Evolutionary conservation across 2,888 invertebrate genomes (phyloP).

Genomic region (Cartodere bifasciata): DNA sequence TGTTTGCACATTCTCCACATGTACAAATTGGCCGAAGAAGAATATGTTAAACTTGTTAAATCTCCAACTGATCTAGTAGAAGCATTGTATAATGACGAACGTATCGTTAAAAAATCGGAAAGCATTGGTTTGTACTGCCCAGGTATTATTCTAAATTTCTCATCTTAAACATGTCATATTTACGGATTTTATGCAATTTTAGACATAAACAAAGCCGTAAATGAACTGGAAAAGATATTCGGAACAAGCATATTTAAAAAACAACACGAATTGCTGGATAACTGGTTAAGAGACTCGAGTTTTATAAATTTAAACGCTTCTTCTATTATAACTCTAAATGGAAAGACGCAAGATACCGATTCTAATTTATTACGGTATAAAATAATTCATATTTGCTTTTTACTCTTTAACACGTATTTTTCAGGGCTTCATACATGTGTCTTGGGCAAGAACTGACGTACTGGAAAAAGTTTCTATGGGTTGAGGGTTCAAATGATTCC

Average conservation of each 20-base stretch:
- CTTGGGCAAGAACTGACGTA: conserved; percentile 10
- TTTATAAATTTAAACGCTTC: conserved; percentile 11
- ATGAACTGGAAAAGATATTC: conserved; percentile 33
- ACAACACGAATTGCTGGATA: conserved; percentile 30
- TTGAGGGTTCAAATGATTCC: conserved; percentile 11
- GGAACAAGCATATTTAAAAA: conserved; percentile 31
- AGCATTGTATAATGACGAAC: conserved; percentile 37
- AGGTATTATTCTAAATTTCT: conserved; percentile 14
- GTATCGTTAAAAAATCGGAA: conserved; percentile 32
- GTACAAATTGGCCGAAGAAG: conserved; percentile 32
- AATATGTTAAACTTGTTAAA: conserved; percentile 34
- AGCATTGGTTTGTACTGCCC: conserved; percentile 26
- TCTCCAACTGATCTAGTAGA: conserved; percentile 33
- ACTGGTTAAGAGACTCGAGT: conserved; percentile 26
- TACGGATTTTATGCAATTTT: conserved; percentile 13
- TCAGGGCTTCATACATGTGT: conserved; percentile 22
- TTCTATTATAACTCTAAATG: no score
- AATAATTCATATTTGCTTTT: conserved; percentile 7
- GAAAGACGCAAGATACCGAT: no score
- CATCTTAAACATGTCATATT: conserved; percentile 1
- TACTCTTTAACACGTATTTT: conserved; percentile 5
- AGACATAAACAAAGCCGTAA: conserved; percentile 39
- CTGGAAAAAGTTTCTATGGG: conserved; percentile 18
- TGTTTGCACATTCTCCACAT: conserved; percentile 37
- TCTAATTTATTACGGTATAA: no score